These are phyloP conservation scores for Antheraea mylitta DNA, from an alignment of 1,140 invertebrate species.

Conservation along the genomic window DNA sequence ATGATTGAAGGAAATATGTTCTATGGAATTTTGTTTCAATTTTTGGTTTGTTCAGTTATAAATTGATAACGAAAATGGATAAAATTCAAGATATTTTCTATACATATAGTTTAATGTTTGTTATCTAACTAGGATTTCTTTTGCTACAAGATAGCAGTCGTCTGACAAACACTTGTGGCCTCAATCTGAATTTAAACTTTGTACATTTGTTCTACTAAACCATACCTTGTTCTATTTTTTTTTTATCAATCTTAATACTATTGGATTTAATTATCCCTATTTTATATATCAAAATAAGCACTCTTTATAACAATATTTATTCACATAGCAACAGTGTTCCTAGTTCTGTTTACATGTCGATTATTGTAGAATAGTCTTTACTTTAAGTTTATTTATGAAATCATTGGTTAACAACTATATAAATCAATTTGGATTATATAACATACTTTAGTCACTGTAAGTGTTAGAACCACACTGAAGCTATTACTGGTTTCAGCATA, in stretches of 20 bases:
- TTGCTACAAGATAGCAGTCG: constrained; percentile 1
- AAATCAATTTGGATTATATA: no score
- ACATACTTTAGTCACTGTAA: no score
- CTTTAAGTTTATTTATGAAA: no score
- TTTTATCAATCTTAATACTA: not conserved
- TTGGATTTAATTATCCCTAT: not conserved
- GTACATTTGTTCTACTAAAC: not conserved
- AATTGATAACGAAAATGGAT: not conserved
- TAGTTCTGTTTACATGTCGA: no score
- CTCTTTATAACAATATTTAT: not conserved
- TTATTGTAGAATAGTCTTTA: no score
- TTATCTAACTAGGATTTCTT: constrained; percentile 4
- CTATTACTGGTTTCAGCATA: no score
- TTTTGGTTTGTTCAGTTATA: not conserved
- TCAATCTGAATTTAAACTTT: not conserved
- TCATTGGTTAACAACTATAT: no score
- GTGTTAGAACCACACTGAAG: no score
- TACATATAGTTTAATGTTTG: not conserved
- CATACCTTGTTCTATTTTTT: not conserved
- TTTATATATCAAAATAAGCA: not conserved
- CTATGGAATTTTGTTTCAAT: not conserved
- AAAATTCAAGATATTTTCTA: not conserved
- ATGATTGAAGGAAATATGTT: not conserved
- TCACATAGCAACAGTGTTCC: not conserved
- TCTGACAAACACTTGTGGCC: constrained; percentile 1